Evolutionary conservation across 2,113 vertebrate genomes (phyloP), one percentile per base, ranked within the genome.

Genomic region (Peromyscus leucopus): DNA sequence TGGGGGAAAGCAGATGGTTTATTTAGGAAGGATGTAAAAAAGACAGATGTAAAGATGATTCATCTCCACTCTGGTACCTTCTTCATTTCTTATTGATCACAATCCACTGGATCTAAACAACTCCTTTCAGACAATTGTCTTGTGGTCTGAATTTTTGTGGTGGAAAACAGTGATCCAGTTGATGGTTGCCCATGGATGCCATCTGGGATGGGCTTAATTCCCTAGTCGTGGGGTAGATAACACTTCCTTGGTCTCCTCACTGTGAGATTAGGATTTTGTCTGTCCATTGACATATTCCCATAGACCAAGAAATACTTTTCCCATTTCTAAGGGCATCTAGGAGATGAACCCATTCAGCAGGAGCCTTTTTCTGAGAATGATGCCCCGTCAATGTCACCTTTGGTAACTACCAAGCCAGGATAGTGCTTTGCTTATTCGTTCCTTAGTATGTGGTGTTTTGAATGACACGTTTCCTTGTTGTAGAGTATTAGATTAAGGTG

Each of bases 21-120:
- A 39, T 88, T 97, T 67, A 74, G 57, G 83, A 89, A 91, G 46
- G 85, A 67, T 94, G 33, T 67, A 94, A 82, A 72, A 31, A 74
- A 36, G 65, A 90, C 48, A n/a, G 24, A 31, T 46, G 21, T 76
- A 22, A 76, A 42, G 57, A 82, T 17, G 69, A 78, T 90, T 95
- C 21, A 85, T 90, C 31, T 59, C 19, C 55, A 83, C 9, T 67
- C 17, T 67, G 65, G 42, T 26, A 80, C 71, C 55, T 82, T 91
- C 39, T 91, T 91, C 87, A 79, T 48, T 90, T 92, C 63, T 94
- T 92, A 48, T 78, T 89, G 15, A 48, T 94, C 48, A 39, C 57
- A 76, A 75, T 94, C 90, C 24, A 80, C 57, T 94, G 39, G 65
- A 31, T 89, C 75, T 13, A 83, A 97, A 91, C 67, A 39, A 1